Evolutionary conservation across 2,113 vertebrate species (phyloP).

Genomic region (Elaphurus davidianus): DNA sequence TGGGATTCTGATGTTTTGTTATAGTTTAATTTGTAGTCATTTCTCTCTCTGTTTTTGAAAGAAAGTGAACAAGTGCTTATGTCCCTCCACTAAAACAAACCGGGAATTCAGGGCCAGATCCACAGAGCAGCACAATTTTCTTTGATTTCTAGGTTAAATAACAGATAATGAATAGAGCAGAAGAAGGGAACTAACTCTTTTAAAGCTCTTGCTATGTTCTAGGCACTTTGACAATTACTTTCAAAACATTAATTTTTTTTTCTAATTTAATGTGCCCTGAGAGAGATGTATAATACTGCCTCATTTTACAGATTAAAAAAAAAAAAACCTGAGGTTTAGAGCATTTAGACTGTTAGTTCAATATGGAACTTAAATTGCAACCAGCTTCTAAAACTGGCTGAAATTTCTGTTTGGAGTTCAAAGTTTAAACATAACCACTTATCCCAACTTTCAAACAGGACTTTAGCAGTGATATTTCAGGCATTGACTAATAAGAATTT

Average conservation of each 20-base stretch:
- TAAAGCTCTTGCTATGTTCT: neutral
- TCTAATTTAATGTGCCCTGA: neutral
- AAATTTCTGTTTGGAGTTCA: neutral
- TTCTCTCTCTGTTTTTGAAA: neutral
- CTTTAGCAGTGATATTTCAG: neutral
- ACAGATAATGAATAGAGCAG: neutral
- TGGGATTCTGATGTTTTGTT: neutral
- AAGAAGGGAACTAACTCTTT: neutral
- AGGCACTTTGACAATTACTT: neutral
- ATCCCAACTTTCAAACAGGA: neutral
- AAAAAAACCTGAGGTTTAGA: neutral
- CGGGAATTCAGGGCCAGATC: neutral
- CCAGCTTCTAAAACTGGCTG: neutral
- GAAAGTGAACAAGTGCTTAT: neutral
- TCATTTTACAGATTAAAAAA: neutral
- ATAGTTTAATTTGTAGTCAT: neutral
- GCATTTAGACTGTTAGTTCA: neutral
- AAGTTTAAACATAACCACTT: neutral
- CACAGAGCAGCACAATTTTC: neutral
- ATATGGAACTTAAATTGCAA: neutral
- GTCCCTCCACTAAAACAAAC: neutral
- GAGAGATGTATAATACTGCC: neutral
- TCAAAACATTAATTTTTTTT: neutral
- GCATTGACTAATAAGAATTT: neutral
- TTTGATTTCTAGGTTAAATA: neutral